These are phyloP conservation scores for Acheta domesticus DNA, from an alignment of 2,888 invertebrate species.

Conservation along the genomic window DNA sequence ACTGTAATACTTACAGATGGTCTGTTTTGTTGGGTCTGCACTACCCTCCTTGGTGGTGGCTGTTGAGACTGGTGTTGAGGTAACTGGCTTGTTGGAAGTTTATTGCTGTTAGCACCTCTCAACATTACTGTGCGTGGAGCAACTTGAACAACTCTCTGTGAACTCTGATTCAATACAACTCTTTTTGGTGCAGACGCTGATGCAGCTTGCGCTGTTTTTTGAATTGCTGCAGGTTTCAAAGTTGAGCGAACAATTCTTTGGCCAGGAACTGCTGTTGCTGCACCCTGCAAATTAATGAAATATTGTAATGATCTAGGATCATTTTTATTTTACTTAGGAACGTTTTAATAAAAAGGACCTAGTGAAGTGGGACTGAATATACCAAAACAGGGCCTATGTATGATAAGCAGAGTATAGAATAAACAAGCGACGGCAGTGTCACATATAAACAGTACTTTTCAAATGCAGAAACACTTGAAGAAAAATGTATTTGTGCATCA, in stretches of 20 bases:
- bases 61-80: neutral
- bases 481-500: no score
- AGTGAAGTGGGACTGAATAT: no score
- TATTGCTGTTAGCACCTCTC: slow-evolving; percentile 24
- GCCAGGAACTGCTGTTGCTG: neutral
- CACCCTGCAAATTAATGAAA: no score
- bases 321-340: no score
- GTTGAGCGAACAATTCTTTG: slow-evolving; percentile 27
- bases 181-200: neutral
- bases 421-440: no score
- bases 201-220: neutral
- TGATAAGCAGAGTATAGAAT: no score
- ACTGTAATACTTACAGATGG: neutral
- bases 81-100: neutral
- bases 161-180: neutral
- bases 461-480: no score
- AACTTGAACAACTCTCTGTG: neutral
- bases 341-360: no score
- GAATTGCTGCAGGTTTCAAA: neutral
- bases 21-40: neutral
- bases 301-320: no score
- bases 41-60: neutral
- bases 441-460: no score
- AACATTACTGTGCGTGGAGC: slow-evolving; percentile 25
- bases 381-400: no score